Conservation (phyloP, 2,888 invertebrate genomes). For the Hipparchia semele region DNA sequence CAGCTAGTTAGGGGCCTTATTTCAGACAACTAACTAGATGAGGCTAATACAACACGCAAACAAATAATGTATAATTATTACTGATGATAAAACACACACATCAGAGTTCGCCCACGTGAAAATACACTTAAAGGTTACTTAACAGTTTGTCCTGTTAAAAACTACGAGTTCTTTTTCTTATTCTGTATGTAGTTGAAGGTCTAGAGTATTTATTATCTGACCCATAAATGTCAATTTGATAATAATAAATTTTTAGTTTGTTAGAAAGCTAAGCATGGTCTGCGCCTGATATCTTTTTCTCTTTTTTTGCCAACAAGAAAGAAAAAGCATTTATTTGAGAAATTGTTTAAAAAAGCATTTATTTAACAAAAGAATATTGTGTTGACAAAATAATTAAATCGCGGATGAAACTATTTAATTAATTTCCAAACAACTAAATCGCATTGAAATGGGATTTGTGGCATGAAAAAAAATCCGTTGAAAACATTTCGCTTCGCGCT, state of each 20-base stretch:
- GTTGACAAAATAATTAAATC: too few species aligned
- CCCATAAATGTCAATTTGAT: too few species aligned
- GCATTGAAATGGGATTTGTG: neutral
- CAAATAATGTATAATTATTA: neutral
- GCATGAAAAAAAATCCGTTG: conserved; percentile 1
- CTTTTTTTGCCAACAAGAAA: neutral
- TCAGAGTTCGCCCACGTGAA: neutral
- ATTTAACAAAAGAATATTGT: too few species aligned
- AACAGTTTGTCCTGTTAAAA: neutral
- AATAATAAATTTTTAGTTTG: too few species aligned
- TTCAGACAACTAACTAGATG: neutral
- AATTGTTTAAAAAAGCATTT: too few species aligned
- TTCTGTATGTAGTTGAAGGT: too few species aligned
- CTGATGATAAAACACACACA: neutral
- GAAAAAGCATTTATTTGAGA: too few species aligned
- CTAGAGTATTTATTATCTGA: too few species aligned
- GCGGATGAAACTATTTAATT: neutral
- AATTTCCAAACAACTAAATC: neutral
- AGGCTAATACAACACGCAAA: neutral
- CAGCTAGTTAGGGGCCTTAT: neutral
- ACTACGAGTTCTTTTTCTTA: too few species aligned
- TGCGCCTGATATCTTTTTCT: too few species aligned
- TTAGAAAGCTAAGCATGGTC: too few species aligned
- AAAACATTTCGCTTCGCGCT: conserved; percentile 10
- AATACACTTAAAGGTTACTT: conserved; percentile 4